Base-by-base conservation (phyloP, 2,888 invertebrate genomes). In the Boloria euphrosyne region DNA sequence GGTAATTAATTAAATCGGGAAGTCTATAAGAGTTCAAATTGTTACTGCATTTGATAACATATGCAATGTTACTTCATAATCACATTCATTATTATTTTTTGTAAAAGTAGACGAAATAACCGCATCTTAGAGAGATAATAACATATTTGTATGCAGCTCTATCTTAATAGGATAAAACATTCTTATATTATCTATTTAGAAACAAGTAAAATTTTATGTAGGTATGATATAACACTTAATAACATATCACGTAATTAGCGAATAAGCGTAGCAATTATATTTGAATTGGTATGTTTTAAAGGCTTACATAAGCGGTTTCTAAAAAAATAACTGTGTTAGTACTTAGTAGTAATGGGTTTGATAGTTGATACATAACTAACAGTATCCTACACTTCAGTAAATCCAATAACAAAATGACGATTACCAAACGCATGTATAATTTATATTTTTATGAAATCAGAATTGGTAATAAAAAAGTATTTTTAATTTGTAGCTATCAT, bases 121-220 rank as follows among this genome's bases (percentile, higher is more conserved):
- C 46, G 60, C 51, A 43, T 38, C 50, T 54, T 53, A 54, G 61
- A 47, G 50, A 67, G 57, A 67, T 66, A 63, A 60, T 69, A 63
- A 46, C 47, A 57, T 51, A 65, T 67, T 65, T 67, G 46, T 62
- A 65, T 69, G 52, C 64, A 59, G 65, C n/a, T 43, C 17, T 58
- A 61, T 47, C 53, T 52, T 63, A 55, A 27, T 61, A 66, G 62
- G 62, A 46, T 62, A 62, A 65, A 65, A 68, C 60, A 58, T 61
- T 61, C 18, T 38, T 16, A 55, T 59, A 69, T 62, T 65, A 71
- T 70, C 68, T 64, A 67, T 71, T 70, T 57, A 66, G 73, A 68
- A 73, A 71, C 69, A 59, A 44, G 54, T 68, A 68, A 74, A 74
- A 72, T 68, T 66, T 65, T 67, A 71, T 70, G 64, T 67, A 71